Evolutionary conservation across 2,888 invertebrate species (phyloP), one percentile per base, ranked within the genome.

Genomic region (Leucoma salicis): DNA sequence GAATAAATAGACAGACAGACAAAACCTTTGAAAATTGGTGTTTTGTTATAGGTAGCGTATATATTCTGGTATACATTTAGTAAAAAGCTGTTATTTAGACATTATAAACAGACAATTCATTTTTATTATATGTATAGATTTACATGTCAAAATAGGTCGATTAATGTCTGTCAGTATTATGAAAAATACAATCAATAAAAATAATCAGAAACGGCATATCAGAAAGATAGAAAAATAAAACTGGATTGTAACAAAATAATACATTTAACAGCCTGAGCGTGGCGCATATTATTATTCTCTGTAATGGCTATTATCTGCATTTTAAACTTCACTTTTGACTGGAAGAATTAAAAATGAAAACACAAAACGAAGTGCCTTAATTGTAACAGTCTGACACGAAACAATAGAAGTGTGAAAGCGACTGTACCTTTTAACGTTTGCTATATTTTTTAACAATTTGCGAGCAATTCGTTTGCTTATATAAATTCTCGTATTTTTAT

Each of bases 271-370:
- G 77, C 75, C 69, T 72, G 66, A 73, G 74, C 74, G 71, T 70
- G 50, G 69, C 70, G 70, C n/a, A n/a, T n/a, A n/a, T n/a, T 72
- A 74, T 72, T 74, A 63, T 66, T 72, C 66, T 61, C 68, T 67
- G 69, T 73, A 71, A 78, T 74, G 76, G 81, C 78, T 82, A 82
- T 82, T 81, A 79, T 82, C 77, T 82, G 80, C 74, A 78, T 82
- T 84, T 83, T 80, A 78, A 78, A 82, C 78, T 78, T 75, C 66
- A 70, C 75, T 75, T 75, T 78, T 72, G 73, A 71, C 74, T 72
- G 72, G 62, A 73, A 67, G 72, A 78, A 78, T 81, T 83, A 79
- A 82, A 83, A 81, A 79, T 70, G 68, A 79, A 79, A 81, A 80
- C 73, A 81, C 75, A 75, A 80, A 81, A 74, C 75, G 70, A 63